phyloP scores from a whole-genome alignment of 2,888 invertebrate genomes.

The Didymodactylos carnosus region DNA sequence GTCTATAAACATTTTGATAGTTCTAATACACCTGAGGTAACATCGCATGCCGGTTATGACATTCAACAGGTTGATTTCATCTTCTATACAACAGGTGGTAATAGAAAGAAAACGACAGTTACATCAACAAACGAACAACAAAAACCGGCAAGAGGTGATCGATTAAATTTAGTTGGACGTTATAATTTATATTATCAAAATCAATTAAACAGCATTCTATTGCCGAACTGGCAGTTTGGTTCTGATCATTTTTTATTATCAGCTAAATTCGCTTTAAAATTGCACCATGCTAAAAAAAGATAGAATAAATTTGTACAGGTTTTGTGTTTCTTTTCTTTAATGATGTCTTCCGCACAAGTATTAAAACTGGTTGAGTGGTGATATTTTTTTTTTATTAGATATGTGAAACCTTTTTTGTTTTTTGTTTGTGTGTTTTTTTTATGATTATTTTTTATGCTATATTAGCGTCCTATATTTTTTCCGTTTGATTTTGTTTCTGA shows the following conservation, averaged over 20 bases:
- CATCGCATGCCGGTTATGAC: conserved; percentile 9
- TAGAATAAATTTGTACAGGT: not conserved
- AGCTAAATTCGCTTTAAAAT: conserved; percentile 6
- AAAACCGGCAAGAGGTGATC: too few relatives aligned
- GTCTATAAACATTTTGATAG: conserved; percentile 43
- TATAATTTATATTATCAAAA: conserved; percentile 1
- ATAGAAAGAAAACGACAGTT: conserved; percentile 12
- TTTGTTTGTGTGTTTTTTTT: not conserved
- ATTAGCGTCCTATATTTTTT: not conserved
- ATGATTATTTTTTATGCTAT: not conserved
- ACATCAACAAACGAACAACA: not conserved
- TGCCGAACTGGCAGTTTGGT: conserved; percentile 3
- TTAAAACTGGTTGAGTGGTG: too few relatives aligned
- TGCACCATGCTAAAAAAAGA: not conserved
- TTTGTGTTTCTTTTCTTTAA: too few relatives aligned
- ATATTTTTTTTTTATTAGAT: too few relatives aligned
- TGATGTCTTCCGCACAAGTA: too few relatives aligned
- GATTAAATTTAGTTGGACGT: not conserved
- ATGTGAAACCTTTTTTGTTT: not conserved
- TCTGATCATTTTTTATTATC: conserved; percentile 13
- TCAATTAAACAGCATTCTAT: not conserved
- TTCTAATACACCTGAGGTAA: conserved; percentile 21
- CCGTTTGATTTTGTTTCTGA: not conserved
- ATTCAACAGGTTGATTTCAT: conserved; percentile 60
- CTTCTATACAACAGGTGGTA: conserved; percentile 41